Evolutionary conservation across 2,888 invertebrate species (phyloP).

Genomic region (Eilema caniola): DNA sequence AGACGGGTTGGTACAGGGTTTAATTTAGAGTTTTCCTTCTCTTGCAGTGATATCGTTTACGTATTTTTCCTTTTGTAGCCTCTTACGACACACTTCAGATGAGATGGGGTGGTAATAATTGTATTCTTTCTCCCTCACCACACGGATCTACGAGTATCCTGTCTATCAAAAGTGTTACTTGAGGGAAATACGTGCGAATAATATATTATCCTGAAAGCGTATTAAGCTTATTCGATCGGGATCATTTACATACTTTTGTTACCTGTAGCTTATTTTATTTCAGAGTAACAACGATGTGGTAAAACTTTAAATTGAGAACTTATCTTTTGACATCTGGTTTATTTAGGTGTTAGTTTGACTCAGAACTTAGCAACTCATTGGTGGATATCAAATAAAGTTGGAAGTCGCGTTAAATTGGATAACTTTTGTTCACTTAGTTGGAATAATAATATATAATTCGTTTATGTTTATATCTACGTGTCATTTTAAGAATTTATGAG

Average conservation of each 20-base stretch:
- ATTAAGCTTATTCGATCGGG: conserved; percentile 3
- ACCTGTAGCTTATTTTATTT: conserved; percentile 22
- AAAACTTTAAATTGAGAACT: conserved; percentile 40
- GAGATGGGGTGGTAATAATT: no score
- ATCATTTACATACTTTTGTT: conserved; percentile 21
- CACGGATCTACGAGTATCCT: no score
- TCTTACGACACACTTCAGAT: no score
- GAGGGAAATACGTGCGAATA: neutral
- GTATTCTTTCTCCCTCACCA: no score
- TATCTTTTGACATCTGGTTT: conserved; percentile 25
- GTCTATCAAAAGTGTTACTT: neutral
- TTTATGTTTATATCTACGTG: neutral
- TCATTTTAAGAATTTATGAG: conserved; percentile 9
- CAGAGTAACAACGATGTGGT: conserved; percentile 13
- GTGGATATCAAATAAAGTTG: conserved; percentile 12
- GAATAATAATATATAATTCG: neutral
- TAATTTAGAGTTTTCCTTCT: no score
- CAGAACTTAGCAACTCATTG: conserved; percentile 23
- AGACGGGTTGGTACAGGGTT: no score
- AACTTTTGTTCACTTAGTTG: conserved; percentile 29
- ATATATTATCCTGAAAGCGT: neutral
- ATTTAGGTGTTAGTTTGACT: conserved; percentile 29
- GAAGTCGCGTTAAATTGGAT: conserved; percentile 31
- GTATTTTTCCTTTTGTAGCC: no score
- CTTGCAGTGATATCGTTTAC: no score